These are phyloP conservation scores for Semnopithecus entellus DNA, from an alignment of 2,113 vertebrate genomes.

Conservation along the genomic window DNA sequence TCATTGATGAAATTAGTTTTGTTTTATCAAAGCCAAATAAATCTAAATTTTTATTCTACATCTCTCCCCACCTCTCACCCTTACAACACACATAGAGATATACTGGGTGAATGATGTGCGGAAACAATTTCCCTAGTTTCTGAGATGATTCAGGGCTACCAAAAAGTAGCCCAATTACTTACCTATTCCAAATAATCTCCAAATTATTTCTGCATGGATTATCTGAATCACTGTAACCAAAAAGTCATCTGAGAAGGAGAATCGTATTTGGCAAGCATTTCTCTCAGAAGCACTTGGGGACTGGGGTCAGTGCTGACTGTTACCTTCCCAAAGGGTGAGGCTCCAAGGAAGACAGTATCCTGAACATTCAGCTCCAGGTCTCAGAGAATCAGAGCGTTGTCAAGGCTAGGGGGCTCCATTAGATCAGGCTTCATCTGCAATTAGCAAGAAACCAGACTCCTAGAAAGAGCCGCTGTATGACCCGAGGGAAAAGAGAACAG, in stretches of 20 bases:
- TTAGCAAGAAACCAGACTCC: slow-evolving; percentile 21
- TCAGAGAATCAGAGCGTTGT: neutral
- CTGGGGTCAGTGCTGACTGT: neutral
- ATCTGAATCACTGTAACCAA: neutral
- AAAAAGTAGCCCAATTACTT: neutral
- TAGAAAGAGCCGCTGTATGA: slow-evolving; percentile 22
- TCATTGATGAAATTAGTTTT: neutral
- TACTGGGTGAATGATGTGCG: neutral
- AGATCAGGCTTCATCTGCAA: neutral
- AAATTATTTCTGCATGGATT: neutral
- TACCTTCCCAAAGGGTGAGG: neutral
- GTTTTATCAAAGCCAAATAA: neutral
- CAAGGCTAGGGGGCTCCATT: neutral
- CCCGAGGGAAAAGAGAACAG: slow-evolving; percentile 24
- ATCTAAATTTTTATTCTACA: neutral
- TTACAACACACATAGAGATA: too few relatives aligned
- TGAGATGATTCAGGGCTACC: neutral
- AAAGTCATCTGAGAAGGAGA: neutral
- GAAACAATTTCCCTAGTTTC: neutral
- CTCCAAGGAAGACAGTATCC: too few relatives aligned
- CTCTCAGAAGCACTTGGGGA: neutral
- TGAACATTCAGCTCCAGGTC: neutral
- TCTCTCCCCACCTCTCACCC: neutral
- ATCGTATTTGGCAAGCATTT: neutral
- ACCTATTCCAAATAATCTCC: neutral